Evolutionary conservation across 2,888 invertebrate genomes (phyloP).

Genomic region (Ophion slaviceki): DNA sequence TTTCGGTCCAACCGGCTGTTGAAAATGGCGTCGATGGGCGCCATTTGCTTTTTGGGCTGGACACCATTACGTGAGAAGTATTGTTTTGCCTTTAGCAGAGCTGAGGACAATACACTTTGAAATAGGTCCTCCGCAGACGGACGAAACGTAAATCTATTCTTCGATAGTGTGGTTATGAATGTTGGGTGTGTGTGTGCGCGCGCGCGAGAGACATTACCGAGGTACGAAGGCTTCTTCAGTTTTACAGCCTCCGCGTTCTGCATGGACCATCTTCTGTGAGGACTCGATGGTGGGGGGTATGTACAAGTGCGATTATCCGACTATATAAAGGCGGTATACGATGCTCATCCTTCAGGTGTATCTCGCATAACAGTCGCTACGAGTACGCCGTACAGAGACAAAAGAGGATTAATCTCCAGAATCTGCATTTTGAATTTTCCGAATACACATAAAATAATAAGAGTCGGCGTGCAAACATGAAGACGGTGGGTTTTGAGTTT

Average conservation of each 20-base stretch:
- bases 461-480: constrained; percentile 72
- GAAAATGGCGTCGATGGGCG: too few relatives aligned
- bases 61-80: background rate
- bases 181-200: background rate
- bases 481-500: constrained; percentile 78
- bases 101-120: background rate
- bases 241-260: constrained; percentile 37
- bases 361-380: constrained; percentile 76
- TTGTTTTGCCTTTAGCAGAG: background rate
- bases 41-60: background rate
- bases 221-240: constrained; percentile 47
- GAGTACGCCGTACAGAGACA: constrained; percentile 70
- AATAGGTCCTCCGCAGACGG: background rate
- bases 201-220: background rate
- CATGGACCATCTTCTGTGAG: constrained; percentile 51
- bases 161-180: background rate
- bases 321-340: constrained; percentile 81
- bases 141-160: constrained; percentile 12
- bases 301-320: constrained; percentile 77
- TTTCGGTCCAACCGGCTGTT: background rate
- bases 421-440: background rate
- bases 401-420: constrained; percentile 60
- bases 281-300: constrained; percentile 71
- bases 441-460: constrained; percentile 12
- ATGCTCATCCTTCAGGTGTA: constrained; percentile 76